Evolutionary conservation across 2,113 vertebrate species (phyloP).

Genomic region (Delphinapterus leucas): DNA sequence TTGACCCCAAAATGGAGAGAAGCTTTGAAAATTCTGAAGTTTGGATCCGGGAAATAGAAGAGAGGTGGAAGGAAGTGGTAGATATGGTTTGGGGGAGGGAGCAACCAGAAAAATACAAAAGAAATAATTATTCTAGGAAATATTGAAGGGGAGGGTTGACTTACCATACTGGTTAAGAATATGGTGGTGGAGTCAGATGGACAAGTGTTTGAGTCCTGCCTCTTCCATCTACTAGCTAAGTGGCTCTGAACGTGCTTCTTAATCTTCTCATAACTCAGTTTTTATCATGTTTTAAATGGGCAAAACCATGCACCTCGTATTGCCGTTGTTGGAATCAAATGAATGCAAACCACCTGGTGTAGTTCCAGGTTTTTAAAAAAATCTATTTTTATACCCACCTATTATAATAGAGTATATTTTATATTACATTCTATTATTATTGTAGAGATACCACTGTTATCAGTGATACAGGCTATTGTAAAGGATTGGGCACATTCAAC

Average conservation of each 20-base stretch:
- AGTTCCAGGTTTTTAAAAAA: background rate
- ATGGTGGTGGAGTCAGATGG: fast-evolving
- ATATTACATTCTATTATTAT: background rate
- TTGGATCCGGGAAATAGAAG: background rate
- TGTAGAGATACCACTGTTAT: too few relatives aligned
- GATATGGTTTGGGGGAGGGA: background rate
- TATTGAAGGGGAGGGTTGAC: background rate
- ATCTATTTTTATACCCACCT: too few relatives aligned
- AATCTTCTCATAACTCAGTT: background rate
- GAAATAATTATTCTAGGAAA: background rate
- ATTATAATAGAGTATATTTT: background rate
- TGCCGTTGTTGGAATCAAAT: background rate
- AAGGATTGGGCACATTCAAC: background rate
- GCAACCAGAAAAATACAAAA: background rate
- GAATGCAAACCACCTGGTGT: background rate
- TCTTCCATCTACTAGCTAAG: background rate
- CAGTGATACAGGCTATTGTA: fast-evolving
- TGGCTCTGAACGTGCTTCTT: background rate
- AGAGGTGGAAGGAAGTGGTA: background rate
- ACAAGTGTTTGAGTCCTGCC: fast-evolving
- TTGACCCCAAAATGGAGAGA: background rate
- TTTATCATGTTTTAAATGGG: background rate
- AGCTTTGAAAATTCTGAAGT: background rate
- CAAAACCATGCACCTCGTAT: background rate
- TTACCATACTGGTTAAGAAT: background rate